A percentile compares a stretch with the other conserved stretches of the same genome.
These are phyloP conservation scores for Atherix ibis DNA, from an alignment of 2,888 invertebrate genomes.

Conservation along the genomic window DNA sequence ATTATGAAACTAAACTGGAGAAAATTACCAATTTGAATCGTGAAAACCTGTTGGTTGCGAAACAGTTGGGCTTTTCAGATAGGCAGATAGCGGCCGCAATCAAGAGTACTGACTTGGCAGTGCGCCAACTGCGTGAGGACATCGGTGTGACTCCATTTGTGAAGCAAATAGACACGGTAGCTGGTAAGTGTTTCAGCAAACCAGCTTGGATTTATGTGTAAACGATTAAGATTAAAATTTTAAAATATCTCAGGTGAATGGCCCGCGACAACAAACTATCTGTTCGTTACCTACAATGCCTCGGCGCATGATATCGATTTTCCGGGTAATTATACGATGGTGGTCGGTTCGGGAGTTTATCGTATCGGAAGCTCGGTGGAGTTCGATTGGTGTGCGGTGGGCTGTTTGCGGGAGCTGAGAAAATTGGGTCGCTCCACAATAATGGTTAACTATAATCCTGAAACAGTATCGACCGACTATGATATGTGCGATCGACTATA, in stretches of 20 bases:
- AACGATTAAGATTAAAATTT: neutral
- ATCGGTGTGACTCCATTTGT: constrained; percentile 68
- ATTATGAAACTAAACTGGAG: constrained; percentile 53
- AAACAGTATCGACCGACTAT: constrained; percentile 98
- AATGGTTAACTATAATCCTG: constrained; percentile 99
- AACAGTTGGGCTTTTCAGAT: constrained; percentile 92
- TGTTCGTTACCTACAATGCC: constrained; percentile 96
- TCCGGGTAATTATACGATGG: constrained; percentile 66
- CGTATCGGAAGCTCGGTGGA: constrained; percentile 98
- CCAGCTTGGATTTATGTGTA: neutral
- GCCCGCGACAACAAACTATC: constrained; percentile 96
- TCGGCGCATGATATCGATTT: constrained; percentile 66
- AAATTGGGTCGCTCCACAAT: constrained; percentile 80
- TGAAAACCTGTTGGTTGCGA: constrained; percentile 55
- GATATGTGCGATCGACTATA: constrained; percentile 98
- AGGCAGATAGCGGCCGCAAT: constrained; percentile 82
- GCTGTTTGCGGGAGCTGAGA: constrained; percentile 80
- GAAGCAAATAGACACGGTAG: constrained; percentile 97
- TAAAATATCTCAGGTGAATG: constrained; percentile 47
- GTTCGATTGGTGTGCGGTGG: constrained; percentile 99
- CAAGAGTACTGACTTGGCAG: constrained; percentile 74
- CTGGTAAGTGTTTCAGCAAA: constrained; percentile 40
- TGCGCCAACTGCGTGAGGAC: constrained; percentile 61
- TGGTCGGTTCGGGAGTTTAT: constrained; percentile 90
- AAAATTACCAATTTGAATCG: constrained; percentile 44